Evolutionary conservation across 2,888 invertebrate species (phyloP), one percentile per base, ranked within the genome.

Genomic region (Pilophorus perplexus): DNA sequence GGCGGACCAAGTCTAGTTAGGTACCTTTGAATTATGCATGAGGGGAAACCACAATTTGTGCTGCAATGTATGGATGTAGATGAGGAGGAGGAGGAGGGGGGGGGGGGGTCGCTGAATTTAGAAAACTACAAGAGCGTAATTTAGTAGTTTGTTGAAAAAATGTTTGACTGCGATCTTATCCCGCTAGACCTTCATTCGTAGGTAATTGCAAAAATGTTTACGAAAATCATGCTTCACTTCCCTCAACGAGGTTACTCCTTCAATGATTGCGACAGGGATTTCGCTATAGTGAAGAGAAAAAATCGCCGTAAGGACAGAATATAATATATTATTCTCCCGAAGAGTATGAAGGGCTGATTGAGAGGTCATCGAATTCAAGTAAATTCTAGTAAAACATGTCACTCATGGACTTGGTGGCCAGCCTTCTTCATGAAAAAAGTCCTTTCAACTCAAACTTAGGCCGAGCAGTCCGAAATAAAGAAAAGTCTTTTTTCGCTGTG

Each of bases 181-280:
- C n/a, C n/a, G n/a, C n/a, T n/a, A n/a, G n/a, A n/a, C n/a, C n/a
- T n/a, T n/a, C n/a, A n/a, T n/a, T n/a, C n/a, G n/a, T n/a, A n/a
- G n/a, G 22, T 25, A 6, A 25, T 50, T 8, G 8, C 22, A 18
- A 14, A 14, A 6, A 50, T 6, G 25, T 50, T 50, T 25, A 50
- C 14, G 14, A 42, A 50, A 50, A 50, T 50, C 8, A 12, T 50
- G 22, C 50, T 50, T 25, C 20, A 50, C 25, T 50, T 50, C 25
- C 50, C 50, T 25, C 50, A 50, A 25, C 22, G 50, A 18, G 50
- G 50, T 25, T 22, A 50, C 22, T 20, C 50, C 25, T 50, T 50
- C 25, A 50, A 50, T 50, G 50, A 50, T 50, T 50, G 50, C 25
- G 22, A 50, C 25, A 50, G 22, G 50, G 22, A 50, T 25, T 50